Percentiles rank a stretch among this genome's conserved stretches.
Evolutionary conservation across 2,797 vertebrate genomes (phyloP).

Genomic region (Enoplosus armatus): DNA sequence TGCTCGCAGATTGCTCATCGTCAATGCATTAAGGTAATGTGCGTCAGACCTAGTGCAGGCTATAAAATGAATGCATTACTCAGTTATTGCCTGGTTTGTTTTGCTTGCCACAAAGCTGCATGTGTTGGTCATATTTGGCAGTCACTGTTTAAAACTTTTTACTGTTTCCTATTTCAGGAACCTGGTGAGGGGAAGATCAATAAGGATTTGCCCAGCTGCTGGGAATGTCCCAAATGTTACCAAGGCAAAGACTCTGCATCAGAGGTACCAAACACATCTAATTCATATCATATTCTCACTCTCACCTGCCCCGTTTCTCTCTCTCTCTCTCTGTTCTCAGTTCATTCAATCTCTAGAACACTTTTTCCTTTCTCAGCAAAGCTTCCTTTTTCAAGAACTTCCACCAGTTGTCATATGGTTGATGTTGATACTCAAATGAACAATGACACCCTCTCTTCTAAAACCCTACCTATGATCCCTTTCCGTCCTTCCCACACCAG

Average conservation of each 20-base stretch:
- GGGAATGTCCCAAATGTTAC: conserved; percentile 97
- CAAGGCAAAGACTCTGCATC: conserved; percentile 85
- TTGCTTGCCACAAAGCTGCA: conserved; percentile 8
- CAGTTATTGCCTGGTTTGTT: background rate
- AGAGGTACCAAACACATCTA: conserved; percentile 86
- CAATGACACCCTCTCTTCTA: background rate
- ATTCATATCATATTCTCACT: background rate
- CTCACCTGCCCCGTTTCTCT: background rate
- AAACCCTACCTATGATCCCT: background rate
- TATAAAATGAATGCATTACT: background rate
- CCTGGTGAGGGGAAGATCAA: conserved; percentile 94
- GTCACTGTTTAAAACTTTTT: background rate
- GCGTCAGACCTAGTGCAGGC: background rate
- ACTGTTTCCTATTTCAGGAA: conserved; percentile 83
- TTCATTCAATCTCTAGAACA: too few species aligned
- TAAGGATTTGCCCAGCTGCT: conserved; percentile 96
- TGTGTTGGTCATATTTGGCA: conserved; percentile 15
- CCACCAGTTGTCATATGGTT: background rate
- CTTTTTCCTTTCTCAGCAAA: background rate
- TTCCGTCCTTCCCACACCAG: conserved; percentile 47
- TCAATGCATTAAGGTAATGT: conserved; percentile 92
- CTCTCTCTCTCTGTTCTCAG: background rate
- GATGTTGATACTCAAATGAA: conserved; percentile 4
- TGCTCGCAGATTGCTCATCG: conserved; percentile 96
- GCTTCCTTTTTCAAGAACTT: background rate